Percentiles rank a stretch among this genome's conserved stretches.
phyloP scores from a whole-genome alignment of 2,888 invertebrate species.

The Malthinus flaveolus region DNA sequence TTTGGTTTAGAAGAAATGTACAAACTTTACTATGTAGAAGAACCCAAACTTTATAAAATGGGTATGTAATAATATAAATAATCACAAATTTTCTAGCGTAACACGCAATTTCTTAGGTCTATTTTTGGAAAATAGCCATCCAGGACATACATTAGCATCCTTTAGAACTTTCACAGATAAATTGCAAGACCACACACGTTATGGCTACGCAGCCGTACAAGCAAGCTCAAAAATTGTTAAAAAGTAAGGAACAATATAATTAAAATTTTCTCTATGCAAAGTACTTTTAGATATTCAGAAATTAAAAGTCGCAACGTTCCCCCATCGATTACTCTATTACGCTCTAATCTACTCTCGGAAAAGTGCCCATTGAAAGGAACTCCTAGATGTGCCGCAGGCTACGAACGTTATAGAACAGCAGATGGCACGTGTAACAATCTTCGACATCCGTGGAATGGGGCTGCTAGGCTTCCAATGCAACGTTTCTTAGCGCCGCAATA shows the following conservation, averaged over 20 bases:
- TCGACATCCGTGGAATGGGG: constrained; percentile 75
- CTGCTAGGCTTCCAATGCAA: constrained; percentile 80
- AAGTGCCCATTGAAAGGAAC: constrained; percentile 70
- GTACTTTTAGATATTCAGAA: constrained; percentile 30
- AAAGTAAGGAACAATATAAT: constrained; percentile 56
- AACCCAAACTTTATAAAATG: constrained; percentile 63
- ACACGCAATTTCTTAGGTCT: constrained; percentile 57
- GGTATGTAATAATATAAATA: constrained; percentile 52
- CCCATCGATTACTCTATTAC: constrained; percentile 49
- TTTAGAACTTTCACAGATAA: constrained; percentile 71
- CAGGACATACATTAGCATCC: constrained; percentile 70
- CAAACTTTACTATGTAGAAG: constrained; percentile 64
- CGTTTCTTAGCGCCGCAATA: constrained; percentile 81
- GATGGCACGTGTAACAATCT: constrained; percentile 91
- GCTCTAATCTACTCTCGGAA: constrained; percentile 59
- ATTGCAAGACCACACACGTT: constrained; percentile 63
- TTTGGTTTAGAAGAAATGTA: constrained; percentile 70
- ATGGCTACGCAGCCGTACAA: constrained; percentile 71
- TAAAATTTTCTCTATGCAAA: background rate
- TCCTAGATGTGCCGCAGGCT: constrained; percentile 71
- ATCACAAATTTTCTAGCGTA: background rate
- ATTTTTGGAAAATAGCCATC: constrained; percentile 65
- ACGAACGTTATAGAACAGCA: constrained; percentile 76
- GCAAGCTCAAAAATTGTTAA: constrained; percentile 63
- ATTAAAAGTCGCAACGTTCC: constrained; percentile 33